These are phyloP conservation scores for Lepidurus arcticus DNA, from an alignment of 1,140 invertebrate genomes.

Conservation along the genomic window DNA sequence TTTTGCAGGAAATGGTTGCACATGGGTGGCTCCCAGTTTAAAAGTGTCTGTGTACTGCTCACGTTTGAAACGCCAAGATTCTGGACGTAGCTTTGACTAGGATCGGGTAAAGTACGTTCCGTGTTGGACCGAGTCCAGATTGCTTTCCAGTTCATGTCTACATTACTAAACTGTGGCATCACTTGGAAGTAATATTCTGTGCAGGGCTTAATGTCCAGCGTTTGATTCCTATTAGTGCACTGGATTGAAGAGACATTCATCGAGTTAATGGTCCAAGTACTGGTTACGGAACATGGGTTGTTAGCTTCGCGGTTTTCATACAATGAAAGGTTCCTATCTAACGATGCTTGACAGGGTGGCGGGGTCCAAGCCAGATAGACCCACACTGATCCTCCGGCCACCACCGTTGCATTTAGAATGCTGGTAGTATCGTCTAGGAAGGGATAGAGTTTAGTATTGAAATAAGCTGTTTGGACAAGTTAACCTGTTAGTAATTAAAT, in stretches of 20 bases:
- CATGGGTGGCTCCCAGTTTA: not conserved
- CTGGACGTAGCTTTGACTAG: not conserved
- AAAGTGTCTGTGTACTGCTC: not conserved
- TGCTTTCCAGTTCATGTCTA: not conserved
- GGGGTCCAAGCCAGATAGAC: not conserved
- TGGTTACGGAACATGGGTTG: not conserved
- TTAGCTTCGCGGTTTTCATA: not conserved
- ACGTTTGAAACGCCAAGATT: not conserved
- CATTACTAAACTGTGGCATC: not conserved
- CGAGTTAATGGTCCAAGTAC: not conserved
- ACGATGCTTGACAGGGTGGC: not conserved
- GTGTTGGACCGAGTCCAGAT: not conserved
- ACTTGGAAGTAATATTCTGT: not conserved
- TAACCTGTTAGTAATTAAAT: too few species aligned
- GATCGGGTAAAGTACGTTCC: not conserved
- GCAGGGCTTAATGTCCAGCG: not conserved
- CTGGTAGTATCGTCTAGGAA: not conserved
- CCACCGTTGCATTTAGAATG: not conserved
- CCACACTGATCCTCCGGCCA: not conserved
- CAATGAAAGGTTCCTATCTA: not conserved
- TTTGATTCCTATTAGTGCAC: not conserved
- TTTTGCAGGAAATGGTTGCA: not conserved
- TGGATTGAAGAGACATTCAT: not conserved
- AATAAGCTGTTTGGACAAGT: too few species aligned
- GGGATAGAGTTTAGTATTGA: too few species aligned